A percentile compares a stretch with the other conserved stretches of the same genome.
Evolutionary conservation across 1,140 invertebrate species (phyloP).

Genomic region (Aradophagus sp.): DNA sequence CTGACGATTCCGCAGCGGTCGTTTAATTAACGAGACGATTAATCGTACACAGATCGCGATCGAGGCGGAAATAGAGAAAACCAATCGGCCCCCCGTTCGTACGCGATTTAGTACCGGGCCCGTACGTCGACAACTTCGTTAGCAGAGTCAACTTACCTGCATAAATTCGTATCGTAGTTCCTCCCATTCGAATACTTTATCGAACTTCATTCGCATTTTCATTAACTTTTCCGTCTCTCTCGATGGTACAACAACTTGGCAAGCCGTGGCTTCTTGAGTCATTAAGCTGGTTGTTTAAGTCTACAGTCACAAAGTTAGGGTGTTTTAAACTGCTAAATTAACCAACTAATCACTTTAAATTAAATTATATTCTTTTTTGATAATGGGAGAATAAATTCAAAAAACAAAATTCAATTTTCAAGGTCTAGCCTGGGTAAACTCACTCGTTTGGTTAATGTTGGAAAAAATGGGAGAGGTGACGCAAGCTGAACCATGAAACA

Average conservation of each 20-base stretch:
- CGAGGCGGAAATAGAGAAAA: slow-evolving; percentile 59
- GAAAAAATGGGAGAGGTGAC: no score
- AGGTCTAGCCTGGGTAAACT: no score
- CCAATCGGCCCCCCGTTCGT: slow-evolving; percentile 40
- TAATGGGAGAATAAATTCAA: no score
- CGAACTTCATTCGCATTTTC: slow-evolving; percentile 8
- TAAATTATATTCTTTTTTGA: no score
- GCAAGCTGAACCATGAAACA: no score
- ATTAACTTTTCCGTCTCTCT: slow-evolving; percentile 34
- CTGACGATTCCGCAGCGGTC: slow-evolving; percentile 46
- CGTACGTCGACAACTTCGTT: slow-evolving; percentile 56
- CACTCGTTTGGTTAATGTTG: no score
- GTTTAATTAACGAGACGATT: slow-evolving; percentile 61
- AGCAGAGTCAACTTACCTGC: slow-evolving; percentile 36
- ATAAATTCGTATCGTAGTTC: slow-evolving; percentile 47
- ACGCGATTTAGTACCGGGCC: slow-evolving; percentile 47
- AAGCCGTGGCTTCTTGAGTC: no score
- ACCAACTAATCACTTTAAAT: no score
- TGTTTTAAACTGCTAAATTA: no score
- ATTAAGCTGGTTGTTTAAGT: no score
- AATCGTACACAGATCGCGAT: slow-evolving; percentile 57
- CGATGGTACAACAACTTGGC: no score
- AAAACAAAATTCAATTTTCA: no score
- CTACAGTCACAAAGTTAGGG: neutral
- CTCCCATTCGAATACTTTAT: slow-evolving; percentile 23